A percentile compares a stretch with the other conserved stretches of the same genome.
Evolutionary conservation across 2,888 invertebrate species (phyloP).

Genomic region (Deilephila porcellus): DNA sequence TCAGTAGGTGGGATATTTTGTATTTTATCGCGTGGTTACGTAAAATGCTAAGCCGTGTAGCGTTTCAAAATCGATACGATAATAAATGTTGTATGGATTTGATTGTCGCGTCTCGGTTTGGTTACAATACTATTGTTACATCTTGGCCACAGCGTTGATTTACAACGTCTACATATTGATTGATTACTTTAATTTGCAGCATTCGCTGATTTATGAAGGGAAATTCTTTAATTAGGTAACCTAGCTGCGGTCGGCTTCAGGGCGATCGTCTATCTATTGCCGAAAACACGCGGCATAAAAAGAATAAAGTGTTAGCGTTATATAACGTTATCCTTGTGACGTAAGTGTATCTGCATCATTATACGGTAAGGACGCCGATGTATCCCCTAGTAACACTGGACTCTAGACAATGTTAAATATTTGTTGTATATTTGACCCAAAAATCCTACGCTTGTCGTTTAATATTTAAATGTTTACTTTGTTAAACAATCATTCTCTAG

Average conservation of each 20-base stretch:
- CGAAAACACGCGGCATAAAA: slow-evolving; percentile 1
- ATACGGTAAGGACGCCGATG: background rate
- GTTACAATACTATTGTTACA: slow-evolving; percentile 16
- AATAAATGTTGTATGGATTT: slow-evolving; percentile 48
- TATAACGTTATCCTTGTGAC: slow-evolving; percentile 73
- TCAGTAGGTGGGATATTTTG: slow-evolving; percentile 34
- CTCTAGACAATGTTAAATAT: background rate
- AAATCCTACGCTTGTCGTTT: background rate
- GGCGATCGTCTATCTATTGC: background rate
- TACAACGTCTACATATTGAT: background rate
- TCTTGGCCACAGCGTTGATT: background rate
- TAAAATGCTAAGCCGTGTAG: slow-evolving; percentile 59
- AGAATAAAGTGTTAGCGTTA: slow-evolving; percentile 55
- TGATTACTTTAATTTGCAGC: background rate
- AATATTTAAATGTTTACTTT: background rate
- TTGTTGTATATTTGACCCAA: background rate
- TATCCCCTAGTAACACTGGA: slow-evolving; percentile 9
- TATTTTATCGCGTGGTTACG: slow-evolving; percentile 63
- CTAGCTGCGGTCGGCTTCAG: background rate
- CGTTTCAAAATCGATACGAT: slow-evolving; percentile 70
- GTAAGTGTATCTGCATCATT: slow-evolving; percentile 54
- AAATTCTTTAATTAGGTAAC: background rate
- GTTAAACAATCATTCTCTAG: too few relatives aligned
- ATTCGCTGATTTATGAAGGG: background rate
- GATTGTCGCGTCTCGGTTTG: slow-evolving; percentile 43